A percentile compares a stretch with the other conserved stretches of the same genome.
phyloP scores from a whole-genome alignment of 2,888 invertebrate species.

The Drosophila suboccidentalis region DNA sequence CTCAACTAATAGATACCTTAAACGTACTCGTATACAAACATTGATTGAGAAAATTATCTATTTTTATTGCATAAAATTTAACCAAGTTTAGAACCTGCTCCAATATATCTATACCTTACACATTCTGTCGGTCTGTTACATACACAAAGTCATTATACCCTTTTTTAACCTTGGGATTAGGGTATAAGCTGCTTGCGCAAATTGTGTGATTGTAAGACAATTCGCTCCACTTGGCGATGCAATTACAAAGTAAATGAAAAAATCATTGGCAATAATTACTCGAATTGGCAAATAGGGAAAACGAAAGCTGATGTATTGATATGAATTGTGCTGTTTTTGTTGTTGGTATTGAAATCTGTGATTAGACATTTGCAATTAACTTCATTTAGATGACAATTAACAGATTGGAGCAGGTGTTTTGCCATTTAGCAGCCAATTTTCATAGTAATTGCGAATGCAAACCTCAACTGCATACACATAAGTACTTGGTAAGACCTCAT shows the following conservation, averaged over 20 bases:
- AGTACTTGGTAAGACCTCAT: constrained; percentile 34
- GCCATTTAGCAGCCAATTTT: constrained; percentile 10
- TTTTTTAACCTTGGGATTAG: neutral
- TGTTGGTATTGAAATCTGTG: constrained; percentile 6
- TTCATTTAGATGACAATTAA: constrained; percentile 66
- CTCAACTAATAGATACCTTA: constrained; percentile 2
- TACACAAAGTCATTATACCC: neutral
- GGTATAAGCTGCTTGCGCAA: constrained; percentile 26
- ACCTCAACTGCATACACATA: neutral
- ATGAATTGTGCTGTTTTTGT: neutral
- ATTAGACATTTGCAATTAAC: no score
- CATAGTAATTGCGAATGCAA: constrained; percentile 9
- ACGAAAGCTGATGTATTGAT: constrained; percentile 35
- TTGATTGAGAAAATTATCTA: no score
- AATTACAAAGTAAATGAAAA: constrained; percentile 43
- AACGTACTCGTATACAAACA: neutral
- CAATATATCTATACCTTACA: neutral
- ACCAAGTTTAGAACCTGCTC: no score
- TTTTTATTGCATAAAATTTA: no score
- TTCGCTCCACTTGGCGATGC: constrained; percentile 49
- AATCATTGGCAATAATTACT: constrained; percentile 49
- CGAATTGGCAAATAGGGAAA: constrained; percentile 59
- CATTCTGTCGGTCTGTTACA: neutral
- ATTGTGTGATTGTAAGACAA: constrained; percentile 27
- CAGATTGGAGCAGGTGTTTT: constrained; percentile 35